Evolutionary conservation across 2,797 vertebrate species (phyloP).

Genomic region (Eospalax fontanierii): DNA sequence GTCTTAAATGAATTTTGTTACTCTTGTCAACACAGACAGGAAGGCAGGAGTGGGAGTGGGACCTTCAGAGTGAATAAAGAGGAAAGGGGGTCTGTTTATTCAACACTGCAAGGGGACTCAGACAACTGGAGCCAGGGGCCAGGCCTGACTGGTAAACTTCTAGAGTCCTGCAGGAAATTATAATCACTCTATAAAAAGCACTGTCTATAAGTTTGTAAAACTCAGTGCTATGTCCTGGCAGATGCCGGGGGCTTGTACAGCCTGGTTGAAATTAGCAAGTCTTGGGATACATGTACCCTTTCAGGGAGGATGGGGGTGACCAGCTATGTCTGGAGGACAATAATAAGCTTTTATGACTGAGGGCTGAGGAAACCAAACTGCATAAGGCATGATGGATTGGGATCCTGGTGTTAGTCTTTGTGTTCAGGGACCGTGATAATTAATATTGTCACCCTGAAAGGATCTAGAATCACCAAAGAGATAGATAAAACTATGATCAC

Average conservation of each 20-base stretch:
- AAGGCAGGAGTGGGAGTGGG: background rate
- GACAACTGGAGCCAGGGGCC: background rate
- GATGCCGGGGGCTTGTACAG: background rate
- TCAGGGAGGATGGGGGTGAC: background rate
- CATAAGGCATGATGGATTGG: background rate
- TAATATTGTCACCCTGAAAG: background rate
- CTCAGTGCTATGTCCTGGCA: background rate
- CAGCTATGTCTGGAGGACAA: background rate
- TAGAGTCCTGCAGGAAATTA: slow-evolving; percentile 23
- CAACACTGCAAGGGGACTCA: background rate
- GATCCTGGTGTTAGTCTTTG: background rate
- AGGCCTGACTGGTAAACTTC: background rate
- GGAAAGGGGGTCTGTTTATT: background rate
- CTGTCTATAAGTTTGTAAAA: background rate
- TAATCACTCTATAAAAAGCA: background rate
- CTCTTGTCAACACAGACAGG: background rate
- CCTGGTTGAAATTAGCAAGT: background rate
- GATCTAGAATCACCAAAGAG: too few species aligned
- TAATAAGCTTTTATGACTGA: background rate
- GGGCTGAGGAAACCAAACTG: background rate
- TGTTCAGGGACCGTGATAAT: too few species aligned
- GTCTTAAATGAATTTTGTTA: slow-evolving; percentile 72
- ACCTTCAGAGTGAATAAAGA: background rate
- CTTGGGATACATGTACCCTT: background rate
- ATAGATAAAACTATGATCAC: background rate